These are phyloP conservation scores for Drosophila neocordata DNA, from an alignment of 1,140 invertebrate genomes.

Conservation along the genomic window DNA sequence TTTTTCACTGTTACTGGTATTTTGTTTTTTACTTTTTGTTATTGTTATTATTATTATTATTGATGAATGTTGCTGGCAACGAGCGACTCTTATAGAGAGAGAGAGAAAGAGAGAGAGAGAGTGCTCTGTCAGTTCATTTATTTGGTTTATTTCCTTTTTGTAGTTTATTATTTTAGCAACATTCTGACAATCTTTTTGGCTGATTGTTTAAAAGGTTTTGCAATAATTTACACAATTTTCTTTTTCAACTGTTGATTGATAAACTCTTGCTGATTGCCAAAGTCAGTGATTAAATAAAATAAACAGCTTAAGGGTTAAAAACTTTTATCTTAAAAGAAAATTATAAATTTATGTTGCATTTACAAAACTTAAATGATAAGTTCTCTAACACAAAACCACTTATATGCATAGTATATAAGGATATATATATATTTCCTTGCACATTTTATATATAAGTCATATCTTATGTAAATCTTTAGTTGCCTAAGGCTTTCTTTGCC, in stretches of 20 bases:
- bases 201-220: conserved; percentile 60
- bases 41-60: conserved; percentile 68
- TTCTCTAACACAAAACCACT: neutral
- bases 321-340: too few species aligned
- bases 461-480: conserved; percentile 35
- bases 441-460: neutral
- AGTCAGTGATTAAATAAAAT: conserved; percentile 20
- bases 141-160: neutral
- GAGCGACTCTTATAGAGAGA: conserved; percentile 8
- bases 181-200: conserved; percentile 9
- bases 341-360: conserved; percentile 29
- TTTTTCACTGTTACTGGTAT: conserved; percentile 40
- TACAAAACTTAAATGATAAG: neutral
- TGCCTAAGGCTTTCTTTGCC: conserved; percentile 7
- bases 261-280: conserved; percentile 10
- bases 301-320: too few species aligned
- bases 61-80: conserved; percentile 48
- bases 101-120: too few species aligned
- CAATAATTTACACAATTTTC: conserved; percentile 29
- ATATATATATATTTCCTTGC: neutral
- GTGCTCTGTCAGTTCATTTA: conserved; percentile 28
- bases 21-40: conserved; percentile 40
- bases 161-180: conserved; percentile 13
- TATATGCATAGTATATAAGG: neutral
- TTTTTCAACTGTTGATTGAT: conserved; percentile 15